Evolutionary conservation across 2,113 vertebrate species (phyloP).

Genomic region (Desmodus rotundus): DNA sequence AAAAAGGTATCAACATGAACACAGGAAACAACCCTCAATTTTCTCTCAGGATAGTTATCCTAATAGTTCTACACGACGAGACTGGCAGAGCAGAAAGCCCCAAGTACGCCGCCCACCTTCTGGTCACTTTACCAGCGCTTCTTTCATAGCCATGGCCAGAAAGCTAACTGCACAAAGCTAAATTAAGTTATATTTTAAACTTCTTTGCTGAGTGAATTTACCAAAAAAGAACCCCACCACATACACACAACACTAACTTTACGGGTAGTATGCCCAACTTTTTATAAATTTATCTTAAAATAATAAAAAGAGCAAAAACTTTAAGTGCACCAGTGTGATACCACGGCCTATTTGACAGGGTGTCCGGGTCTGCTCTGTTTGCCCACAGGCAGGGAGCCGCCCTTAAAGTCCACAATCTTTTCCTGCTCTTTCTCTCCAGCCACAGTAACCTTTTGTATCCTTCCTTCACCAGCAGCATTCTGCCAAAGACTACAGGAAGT

Average conservation of each 20-base stretch:
- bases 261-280: not conserved
- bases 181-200: slow-evolving; percentile 34
- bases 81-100: not conserved
- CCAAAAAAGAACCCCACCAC: not conserved
- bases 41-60: not conserved
- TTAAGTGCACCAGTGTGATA: not conserved
- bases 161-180: not conserved
- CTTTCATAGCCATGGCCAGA: slow-evolving; percentile 24
- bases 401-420: slow-evolving; percentile 75
- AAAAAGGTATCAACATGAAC: not conserved
- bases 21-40: slow-evolving; percentile 29
- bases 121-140: not conserved
- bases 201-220: not conserved
- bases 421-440: slow-evolving; percentile 63
- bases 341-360: slow-evolving; percentile 27
- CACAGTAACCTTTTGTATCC: slow-evolving; percentile 71
- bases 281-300: slow-evolving; percentile 44
- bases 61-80: not conserved
- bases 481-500: slow-evolving; percentile 60
- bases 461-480: slow-evolving; percentile 40
- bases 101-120: not conserved
- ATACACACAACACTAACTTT: not conserved
- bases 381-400: slow-evolving; percentile 55
- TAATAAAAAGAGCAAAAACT: slow-evolving; percentile 60
- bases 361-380: slow-evolving; percentile 49